phyloP scores from a whole-genome alignment of 2,797 vertebrate species.

The Potorous gilbertii region DNA sequence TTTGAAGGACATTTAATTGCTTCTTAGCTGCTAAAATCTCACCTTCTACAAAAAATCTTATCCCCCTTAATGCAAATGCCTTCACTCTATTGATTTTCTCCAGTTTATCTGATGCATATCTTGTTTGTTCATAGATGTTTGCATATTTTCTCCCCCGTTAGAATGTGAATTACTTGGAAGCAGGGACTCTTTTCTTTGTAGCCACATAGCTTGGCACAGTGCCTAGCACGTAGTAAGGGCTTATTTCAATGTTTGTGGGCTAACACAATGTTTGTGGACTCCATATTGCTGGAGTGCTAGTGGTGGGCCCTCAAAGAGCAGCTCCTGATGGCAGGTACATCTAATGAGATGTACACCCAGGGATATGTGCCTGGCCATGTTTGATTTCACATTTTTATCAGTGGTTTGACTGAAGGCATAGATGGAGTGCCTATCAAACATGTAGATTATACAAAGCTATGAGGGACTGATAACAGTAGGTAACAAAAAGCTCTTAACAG shows the following conservation, averaged over 20 bases:
- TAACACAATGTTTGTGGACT: not conserved
- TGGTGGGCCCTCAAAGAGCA: not conserved
- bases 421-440: not conserved
- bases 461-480: not conserved
- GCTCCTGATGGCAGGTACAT: not conserved
- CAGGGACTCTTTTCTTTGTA: constrained; percentile 29
- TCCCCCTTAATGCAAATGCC: not conserved
- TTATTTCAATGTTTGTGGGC: constrained; percentile 36
- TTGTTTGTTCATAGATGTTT: not conserved
- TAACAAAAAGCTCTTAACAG: not conserved
- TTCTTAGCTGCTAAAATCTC: not conserved
- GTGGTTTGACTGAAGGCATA: not conserved
- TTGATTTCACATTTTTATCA: not conserved
- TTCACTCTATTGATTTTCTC: not conserved
- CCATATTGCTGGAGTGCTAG: not conserved
- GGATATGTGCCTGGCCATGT: not conserved
- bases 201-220: not conserved
- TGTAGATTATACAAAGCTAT: not conserved
- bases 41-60: not conserved
- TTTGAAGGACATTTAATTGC: not conserved
- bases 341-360: not conserved
- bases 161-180: constrained; percentile 33
- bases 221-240: not conserved
- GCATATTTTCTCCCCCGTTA: not conserved
- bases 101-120: not conserved